Evolutionary conservation across 2,888 invertebrate species (phyloP).

Genomic region (Tiphia femorata): DNA sequence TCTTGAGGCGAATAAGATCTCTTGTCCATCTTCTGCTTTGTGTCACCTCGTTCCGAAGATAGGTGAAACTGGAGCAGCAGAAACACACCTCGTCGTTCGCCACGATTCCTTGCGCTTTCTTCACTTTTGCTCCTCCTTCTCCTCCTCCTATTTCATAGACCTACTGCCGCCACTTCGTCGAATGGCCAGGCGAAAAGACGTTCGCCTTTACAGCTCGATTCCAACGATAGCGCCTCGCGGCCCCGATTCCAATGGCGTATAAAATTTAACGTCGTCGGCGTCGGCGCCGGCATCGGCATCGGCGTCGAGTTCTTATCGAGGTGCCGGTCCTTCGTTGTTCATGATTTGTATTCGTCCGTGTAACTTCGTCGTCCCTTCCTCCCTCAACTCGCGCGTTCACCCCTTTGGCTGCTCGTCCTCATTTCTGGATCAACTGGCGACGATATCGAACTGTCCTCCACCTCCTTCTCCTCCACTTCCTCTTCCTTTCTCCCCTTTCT

Average conservation of each 20-base stretch:
- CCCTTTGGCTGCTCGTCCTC: conserved; percentile 4
- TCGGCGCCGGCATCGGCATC: too few species aligned
- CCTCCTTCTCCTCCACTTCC: neutral
- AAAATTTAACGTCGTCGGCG: conserved; percentile 16
- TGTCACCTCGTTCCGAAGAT: too few species aligned
- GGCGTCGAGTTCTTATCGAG: conserved; percentile 7
- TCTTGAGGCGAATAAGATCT: too few species aligned
- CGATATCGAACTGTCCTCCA: conserved; percentile 12
- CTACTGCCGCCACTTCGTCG: too few species aligned
- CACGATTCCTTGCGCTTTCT: too few species aligned
- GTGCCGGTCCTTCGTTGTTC: conserved; percentile 7
- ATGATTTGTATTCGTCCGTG: conserved; percentile 21
- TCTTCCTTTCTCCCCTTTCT: neutral
- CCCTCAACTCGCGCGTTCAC: neutral
- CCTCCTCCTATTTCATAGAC: too few species aligned
- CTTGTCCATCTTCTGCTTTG: too few species aligned
- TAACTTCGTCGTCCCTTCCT: neutral
- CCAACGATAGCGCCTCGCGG: neutral
- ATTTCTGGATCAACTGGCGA: conserved; percentile 20
- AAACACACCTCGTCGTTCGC: too few species aligned
- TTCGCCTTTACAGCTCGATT: conserved; percentile 7
- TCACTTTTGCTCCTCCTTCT: too few species aligned
- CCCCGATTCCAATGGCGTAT: neutral
- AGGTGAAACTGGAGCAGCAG: too few species aligned
- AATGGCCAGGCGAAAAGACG: conserved; percentile 3